A percentile compares a stretch with the other conserved stretches of the same genome.
These are phyloP conservation scores for Clitarchus hookeri DNA, from an alignment of 2,888 invertebrate species.

Conservation along the genomic window DNA sequence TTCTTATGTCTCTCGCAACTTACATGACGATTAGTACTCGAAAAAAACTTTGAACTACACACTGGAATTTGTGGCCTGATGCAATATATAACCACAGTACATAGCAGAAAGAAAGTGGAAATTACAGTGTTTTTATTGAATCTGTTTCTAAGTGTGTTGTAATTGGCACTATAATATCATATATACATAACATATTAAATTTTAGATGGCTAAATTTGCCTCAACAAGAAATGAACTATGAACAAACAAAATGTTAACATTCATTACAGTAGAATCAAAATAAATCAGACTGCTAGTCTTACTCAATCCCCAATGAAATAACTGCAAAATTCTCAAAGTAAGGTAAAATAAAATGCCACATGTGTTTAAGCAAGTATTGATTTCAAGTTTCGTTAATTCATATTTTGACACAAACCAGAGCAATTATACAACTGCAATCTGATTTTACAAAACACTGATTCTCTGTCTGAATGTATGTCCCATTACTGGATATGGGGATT, in stretches of 20 bases:
- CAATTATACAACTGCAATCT: constrained; percentile 40
- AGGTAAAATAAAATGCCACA: neutral
- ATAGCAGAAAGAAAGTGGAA: neutral
- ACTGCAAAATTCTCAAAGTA: neutral
- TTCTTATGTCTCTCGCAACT: too few relatives aligned
- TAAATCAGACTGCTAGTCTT: constrained; percentile 43
- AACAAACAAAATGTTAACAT: neutral
- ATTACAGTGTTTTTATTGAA: neutral
- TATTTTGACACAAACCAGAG: constrained; percentile 32
- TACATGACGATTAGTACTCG: too few relatives aligned
- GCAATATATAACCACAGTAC: neutral
- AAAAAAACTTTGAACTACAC: too few relatives aligned
- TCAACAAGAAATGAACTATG: neutral
- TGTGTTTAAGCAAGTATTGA: constrained; percentile 29
- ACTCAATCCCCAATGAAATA: neutral
- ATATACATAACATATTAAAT: neutral
- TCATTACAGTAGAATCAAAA: constrained; percentile 40
- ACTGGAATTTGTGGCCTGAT: neutral
- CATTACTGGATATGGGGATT: constrained; percentile 33
- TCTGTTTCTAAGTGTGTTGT: neutral
- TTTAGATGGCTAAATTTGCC: neutral
- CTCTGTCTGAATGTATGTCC: constrained; percentile 37
- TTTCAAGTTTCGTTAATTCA: constrained; percentile 32
- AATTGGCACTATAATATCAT: neutral
- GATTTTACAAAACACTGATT: constrained; percentile 43